A percentile compares a stretch with the other conserved stretches of the same genome.
Conservation (phyloP, 2,113 vertebrate genomes). For the Ovibos moschatus region DNA sequence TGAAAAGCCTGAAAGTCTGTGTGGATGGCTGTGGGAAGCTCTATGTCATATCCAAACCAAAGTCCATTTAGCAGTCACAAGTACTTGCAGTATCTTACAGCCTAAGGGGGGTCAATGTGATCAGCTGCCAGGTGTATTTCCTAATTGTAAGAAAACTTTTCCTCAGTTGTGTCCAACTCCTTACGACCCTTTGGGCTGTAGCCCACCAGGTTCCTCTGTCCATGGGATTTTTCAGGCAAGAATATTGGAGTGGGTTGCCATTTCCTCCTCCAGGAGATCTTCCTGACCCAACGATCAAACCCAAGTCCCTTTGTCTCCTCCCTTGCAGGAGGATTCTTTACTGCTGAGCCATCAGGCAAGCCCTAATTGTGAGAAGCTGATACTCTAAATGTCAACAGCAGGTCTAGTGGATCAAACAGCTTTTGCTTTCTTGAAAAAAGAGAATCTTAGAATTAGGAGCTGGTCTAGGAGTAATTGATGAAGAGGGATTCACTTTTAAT, state of each 20-base stretch:
- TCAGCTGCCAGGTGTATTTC: neutral
- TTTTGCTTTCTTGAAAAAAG: neutral
- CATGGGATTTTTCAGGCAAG: neutral
- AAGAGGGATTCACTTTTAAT: neutral
- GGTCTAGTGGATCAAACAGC: neutral
- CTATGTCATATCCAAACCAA: neutral
- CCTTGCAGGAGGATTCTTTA: neutral
- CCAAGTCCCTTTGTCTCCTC: neutral
- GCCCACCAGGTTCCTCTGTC: neutral
- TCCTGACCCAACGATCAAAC: neutral
- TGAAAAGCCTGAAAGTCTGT: neutral
- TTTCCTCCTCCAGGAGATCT: neutral
- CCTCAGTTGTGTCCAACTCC: neutral
- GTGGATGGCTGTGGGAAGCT: neutral
- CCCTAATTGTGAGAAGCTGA: neutral
- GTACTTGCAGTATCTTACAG: neutral
- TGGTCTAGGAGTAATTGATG: neutral
- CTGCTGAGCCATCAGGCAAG: neutral
- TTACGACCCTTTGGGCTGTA: neutral
- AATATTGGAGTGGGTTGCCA: neutral
- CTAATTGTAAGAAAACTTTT: neutral
- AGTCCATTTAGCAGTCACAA: neutral
- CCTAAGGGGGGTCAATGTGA: neutral
- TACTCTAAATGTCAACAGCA: neutral
- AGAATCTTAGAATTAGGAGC: neutral